Conservation (phyloP, 2,113 vertebrate species). For the Macrotus californicus region DNA sequence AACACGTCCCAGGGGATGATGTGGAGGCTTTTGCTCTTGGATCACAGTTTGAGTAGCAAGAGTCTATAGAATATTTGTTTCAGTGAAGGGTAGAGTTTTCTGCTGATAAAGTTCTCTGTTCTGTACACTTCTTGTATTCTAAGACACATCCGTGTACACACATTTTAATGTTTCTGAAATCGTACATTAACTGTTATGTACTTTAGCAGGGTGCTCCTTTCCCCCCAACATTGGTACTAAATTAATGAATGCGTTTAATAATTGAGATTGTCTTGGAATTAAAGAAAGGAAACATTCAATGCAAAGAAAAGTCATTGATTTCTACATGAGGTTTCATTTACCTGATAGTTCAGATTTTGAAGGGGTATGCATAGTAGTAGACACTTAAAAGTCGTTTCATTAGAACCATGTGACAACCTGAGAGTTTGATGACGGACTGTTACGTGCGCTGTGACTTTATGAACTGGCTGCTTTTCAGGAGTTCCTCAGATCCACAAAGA, state of each 20-base stretch:
- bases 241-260: not conserved
- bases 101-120: not conserved
- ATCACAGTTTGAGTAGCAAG: not conserved
- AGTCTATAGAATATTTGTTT: not conserved
- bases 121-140: not conserved
- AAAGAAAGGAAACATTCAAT: not conserved
- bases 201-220: not conserved
- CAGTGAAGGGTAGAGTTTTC: not conserved
- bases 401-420: not conserved
- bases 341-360: not conserved
- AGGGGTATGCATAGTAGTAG: not conserved
- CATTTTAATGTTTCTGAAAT: not conserved
- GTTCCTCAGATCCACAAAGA: slow-evolving; percentile 82
- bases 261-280: not conserved
- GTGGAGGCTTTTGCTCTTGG: not conserved
- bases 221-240: not conserved
- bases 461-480: slow-evolving; percentile 75
- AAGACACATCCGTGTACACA: not conserved
- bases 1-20: not conserved
- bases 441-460: not conserved
- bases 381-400: not conserved
- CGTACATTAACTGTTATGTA: not conserved
- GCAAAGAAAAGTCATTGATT: not conserved
- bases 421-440: not conserved
- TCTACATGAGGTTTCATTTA: not conserved